Base-by-base conservation (phyloP, 2,797 vertebrate species). In the Carcharodon carcharias region DNA sequence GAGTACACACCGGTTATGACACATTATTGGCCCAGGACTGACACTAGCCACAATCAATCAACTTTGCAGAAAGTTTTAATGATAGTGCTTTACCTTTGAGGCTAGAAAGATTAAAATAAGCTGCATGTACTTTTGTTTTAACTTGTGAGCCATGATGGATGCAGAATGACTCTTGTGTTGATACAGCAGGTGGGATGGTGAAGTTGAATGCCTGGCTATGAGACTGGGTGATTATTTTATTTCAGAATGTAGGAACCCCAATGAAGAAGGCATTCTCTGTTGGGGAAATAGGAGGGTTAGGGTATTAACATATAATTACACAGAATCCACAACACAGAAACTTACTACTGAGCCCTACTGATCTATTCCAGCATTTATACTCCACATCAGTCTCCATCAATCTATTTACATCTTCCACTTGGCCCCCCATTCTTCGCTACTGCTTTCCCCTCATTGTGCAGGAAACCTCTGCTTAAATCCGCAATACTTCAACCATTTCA, bases 11-110 rank as follows among this genome's bases (percentile, higher is more conserved):
- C 91, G 58, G 54, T 91, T 54, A 91, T 3, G 56, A 54, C 88
- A 65, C 91, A 67, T 93, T 93, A 65, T 23, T 93, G 18, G 91
- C 91, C 61, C 91, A 65, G 63, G 91, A 63, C n/a, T 93, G 91
- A 21, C n/a, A 23, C n/a, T 93, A n/a, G 8, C 91, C 18, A 3
- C 91, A 93, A 93, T 93, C 61, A 65, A 65, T 93, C 91, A 65
- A 7, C 91, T 61, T 91, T 93, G n/a, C 35, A 40, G n/a, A 35
- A 93, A 26, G 61, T 65, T 93, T 93, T 93, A 93, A 65, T 93
- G 91, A 40, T 65, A 11, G 40, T 7, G 3, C 7, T 93, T 65
- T 93, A 23, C 61, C 23, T 40, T 40, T 16, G 18, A 56, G 61
- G 18, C 61, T 12, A 9, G 35, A 63, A 65, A 45, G 91, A 8